These are phyloP conservation scores for Oryctes rhinoceros DNA, from an alignment of 1,140 invertebrate species.

Conservation along the genomic window DNA sequence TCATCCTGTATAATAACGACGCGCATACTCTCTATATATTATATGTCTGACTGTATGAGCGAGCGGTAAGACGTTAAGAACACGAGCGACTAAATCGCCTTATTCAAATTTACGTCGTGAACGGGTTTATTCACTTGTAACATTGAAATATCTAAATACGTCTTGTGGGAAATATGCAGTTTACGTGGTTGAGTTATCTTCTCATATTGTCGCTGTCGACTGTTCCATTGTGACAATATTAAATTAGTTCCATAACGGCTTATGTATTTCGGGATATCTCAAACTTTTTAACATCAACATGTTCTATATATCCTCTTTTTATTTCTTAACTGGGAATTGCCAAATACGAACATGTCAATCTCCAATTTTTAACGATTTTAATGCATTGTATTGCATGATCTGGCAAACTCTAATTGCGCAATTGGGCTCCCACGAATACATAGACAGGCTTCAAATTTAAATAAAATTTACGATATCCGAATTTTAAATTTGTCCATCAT, in stretches of 20 bases:
- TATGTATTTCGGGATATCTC: not conserved
- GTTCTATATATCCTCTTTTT: too few relatives aligned
- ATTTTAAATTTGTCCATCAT: too few relatives aligned
- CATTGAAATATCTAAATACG: not conserved
- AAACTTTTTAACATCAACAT: not conserved
- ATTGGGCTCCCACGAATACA: too few relatives aligned
- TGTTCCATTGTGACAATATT: not conserved
- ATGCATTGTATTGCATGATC: too few relatives aligned
- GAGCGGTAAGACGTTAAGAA: not conserved
- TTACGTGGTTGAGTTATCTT: slow-evolving; percentile 1
- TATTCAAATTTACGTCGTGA: slow-evolving; percentile 7
- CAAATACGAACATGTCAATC: too few relatives aligned
- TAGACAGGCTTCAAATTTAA: too few relatives aligned
- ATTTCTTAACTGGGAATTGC: too few relatives aligned
- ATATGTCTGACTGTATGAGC: not conserved
- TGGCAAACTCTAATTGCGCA: too few relatives aligned
- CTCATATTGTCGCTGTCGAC: not conserved
- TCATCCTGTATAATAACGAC: not conserved
- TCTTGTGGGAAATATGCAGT: not conserved
- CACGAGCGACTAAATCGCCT: not conserved
- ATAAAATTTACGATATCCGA: too few relatives aligned
- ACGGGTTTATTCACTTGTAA: slow-evolving; percentile 5
- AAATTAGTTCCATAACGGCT: not conserved
- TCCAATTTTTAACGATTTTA: too few relatives aligned
- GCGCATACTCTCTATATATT: not conserved